These are phyloP conservation scores for Iphiclides podalirius DNA, from an alignment of 2,888 invertebrate species.

Conservation along the genomic window DNA sequence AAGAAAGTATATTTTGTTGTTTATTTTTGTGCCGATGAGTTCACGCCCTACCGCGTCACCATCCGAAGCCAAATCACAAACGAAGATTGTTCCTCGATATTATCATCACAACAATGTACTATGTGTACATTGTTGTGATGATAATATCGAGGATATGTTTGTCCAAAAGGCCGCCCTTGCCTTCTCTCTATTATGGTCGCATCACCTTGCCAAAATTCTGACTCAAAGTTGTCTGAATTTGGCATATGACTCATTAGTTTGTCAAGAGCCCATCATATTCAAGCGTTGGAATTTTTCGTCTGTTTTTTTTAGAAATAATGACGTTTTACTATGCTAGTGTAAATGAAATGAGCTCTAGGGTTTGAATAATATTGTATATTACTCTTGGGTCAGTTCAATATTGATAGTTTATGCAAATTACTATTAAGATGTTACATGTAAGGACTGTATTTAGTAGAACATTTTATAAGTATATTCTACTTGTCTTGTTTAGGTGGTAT, in stretches of 20 bases:
- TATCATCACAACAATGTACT: constrained; percentile 35
- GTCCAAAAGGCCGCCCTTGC: constrained; percentile 42
- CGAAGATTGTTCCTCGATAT: constrained; percentile 27
- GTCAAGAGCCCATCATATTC: constrained; percentile 23
- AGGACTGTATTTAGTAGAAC: no score
- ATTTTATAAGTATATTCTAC: no score
- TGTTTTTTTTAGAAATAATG: not conserved
- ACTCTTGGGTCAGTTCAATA: no score
- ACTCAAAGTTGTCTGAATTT: constrained; percentile 54
- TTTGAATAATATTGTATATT: no score
- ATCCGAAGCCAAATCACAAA: constrained; percentile 23
- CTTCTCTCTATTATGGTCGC: constrained; percentile 46
- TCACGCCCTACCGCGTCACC: constrained; percentile 26
- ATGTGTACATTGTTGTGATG: no score
- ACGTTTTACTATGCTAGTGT: no score
- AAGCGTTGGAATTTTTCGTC: constrained; percentile 7
- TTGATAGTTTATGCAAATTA: no score
- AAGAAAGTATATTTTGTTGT: constrained; percentile 42
- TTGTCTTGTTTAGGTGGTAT: no score
- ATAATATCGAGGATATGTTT: no score
- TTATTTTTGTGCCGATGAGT: constrained; percentile 51
- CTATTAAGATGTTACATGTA: no score
- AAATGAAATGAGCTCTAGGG: no score
- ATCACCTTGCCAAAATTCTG: constrained; percentile 63
- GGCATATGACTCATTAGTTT: constrained; percentile 40